Percentiles rank a stretch among this genome's conserved stretches.
Conservation (phyloP, 2,888 invertebrate species). For the Pseudoips prasinana region DNA sequence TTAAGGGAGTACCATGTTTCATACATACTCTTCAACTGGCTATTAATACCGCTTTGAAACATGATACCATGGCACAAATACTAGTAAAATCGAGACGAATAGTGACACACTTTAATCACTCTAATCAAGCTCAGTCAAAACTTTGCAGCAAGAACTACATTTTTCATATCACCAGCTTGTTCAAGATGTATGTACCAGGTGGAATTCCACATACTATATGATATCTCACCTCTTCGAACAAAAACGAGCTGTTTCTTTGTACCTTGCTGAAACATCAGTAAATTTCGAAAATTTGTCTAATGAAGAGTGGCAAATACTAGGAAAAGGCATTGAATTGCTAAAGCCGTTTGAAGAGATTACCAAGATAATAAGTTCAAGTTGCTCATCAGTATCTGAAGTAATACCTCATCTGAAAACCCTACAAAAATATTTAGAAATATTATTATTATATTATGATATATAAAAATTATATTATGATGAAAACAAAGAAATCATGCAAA, state of each 20-base stretch:
- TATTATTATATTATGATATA: slow-evolving; percentile 3
- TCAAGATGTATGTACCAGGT: slow-evolving; percentile 9
- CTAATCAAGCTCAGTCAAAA: slow-evolving; percentile 9
- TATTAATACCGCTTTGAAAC: slow-evolving; percentile 1
- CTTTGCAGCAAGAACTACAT: slow-evolving; percentile 5
- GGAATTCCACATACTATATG: neutral
- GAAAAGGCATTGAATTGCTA: too few species aligned
- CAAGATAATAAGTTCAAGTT: slow-evolving; percentile 9
- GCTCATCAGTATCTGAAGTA: slow-evolving; percentile 11
- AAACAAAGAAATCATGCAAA: slow-evolving; percentile 1
- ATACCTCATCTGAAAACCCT: slow-evolving; percentile 9
- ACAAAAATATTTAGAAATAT: slow-evolving; percentile 7
- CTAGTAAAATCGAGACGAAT: too few species aligned
- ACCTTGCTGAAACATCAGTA: too few species aligned
- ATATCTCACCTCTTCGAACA: slow-evolving; percentile 5
- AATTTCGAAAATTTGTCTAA: too few species aligned
- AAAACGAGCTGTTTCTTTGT: slow-evolving; percentile 1
- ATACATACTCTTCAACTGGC: slow-evolving; percentile 9
- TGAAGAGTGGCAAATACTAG: too few species aligned
- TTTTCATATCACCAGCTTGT: neutral
- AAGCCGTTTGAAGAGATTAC: slow-evolving; percentile 7
- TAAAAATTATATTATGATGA: slow-evolving; percentile 4
- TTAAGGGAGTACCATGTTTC: slow-evolving; percentile 12
- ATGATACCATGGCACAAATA: slow-evolving; percentile 6
- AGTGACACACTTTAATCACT: too few species aligned